phyloP scores from a whole-genome alignment of 2,113 vertebrate genomes.

The Oncorhynchus mykiss region DNA sequence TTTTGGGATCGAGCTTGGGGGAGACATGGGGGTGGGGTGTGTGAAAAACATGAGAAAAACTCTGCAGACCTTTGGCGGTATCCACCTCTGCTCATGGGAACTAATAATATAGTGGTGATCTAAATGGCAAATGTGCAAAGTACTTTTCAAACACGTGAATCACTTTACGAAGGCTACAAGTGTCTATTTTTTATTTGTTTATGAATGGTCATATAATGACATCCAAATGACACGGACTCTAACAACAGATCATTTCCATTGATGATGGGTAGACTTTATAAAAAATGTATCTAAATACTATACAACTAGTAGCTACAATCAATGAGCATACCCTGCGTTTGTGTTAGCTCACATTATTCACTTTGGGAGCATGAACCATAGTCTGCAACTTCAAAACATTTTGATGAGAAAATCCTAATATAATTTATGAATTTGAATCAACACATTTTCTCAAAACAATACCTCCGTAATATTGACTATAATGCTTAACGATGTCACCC shows the following conservation, averaged over 20 bases:
- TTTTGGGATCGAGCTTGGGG: not conserved
- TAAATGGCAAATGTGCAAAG: not conserved
- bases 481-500: conserved; percentile 48
- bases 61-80: not conserved
- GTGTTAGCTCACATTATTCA: not conserved
- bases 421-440: not conserved
- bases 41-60: not conserved
- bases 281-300: not conserved
- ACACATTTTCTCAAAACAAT: not conserved
- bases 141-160: not conserved
- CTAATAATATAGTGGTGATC: not conserved
- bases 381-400: not conserved
- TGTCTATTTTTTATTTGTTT: too few species aligned
- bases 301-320: not conserved
- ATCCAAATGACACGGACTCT: not conserved
- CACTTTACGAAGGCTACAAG: not conserved
- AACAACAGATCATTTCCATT: not conserved
- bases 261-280: not conserved
- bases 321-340: not conserved
- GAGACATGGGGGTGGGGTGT: conserved; percentile 16
- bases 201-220: not conserved
- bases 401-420: not conserved
- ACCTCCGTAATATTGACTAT: conserved; percentile 8
- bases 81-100: not conserved
- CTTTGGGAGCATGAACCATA: not conserved